Evolutionary conservation across 2,113 vertebrate species (phyloP).

Genomic region (Carlito syrichta): DNA sequence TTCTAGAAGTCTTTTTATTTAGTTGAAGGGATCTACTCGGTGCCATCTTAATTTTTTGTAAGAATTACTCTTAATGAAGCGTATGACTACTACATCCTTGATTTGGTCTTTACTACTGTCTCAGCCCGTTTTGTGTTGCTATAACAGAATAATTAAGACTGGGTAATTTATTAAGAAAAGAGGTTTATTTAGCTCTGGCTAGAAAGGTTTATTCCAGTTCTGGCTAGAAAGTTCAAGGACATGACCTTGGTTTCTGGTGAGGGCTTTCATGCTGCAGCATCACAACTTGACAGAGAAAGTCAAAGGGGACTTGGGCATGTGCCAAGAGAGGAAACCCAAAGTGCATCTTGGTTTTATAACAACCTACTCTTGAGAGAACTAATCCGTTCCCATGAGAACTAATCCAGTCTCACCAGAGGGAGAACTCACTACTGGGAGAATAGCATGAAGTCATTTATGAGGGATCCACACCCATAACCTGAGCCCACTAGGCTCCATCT

Average conservation of each 20-base stretch:
- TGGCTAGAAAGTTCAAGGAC: not conserved
- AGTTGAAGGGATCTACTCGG: not conserved
- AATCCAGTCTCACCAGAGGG: not conserved
- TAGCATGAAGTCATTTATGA: not conserved
- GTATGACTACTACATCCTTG: not conserved
- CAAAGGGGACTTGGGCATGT: not conserved
- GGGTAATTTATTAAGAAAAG: not conserved
- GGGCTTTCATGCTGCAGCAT: not conserved
- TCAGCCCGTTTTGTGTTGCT: not conserved
- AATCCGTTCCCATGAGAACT: not conserved
- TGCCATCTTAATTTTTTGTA: not conserved
- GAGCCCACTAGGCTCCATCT: not conserved
- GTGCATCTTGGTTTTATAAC: not conserved
- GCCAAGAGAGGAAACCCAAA: not conserved
- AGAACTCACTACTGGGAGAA: not conserved
- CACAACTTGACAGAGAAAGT: not conserved
- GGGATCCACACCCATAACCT: not conserved
- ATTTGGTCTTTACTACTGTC: not conserved
- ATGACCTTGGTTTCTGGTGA: not conserved
- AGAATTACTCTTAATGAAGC: not conserved
- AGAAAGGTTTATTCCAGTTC: not conserved
- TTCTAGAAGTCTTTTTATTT: not conserved
- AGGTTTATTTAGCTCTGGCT: not conserved
- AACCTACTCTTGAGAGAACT: not conserved
- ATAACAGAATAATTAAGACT: not conserved